Percentiles rank a stretch among this genome's conserved stretches.
These are phyloP conservation scores for Rhynchotus rufescens DNA, from an alignment of 2,797 vertebrate species.

Conservation along the genomic window DNA sequence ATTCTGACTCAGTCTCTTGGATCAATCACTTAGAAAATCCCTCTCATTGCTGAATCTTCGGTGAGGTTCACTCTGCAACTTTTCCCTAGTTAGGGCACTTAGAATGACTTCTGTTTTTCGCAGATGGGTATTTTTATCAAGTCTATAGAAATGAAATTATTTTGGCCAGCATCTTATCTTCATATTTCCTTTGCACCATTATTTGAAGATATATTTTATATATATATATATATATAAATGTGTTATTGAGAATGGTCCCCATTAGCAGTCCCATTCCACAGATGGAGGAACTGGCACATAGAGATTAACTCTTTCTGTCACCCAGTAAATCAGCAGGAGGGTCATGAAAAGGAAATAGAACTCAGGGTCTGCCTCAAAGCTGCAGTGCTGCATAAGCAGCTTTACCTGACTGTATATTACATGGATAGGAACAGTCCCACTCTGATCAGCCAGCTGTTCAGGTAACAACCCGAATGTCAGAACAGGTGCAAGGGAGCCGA, in stretches of 20 bases:
- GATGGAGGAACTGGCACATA: background rate
- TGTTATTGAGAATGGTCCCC: fast-evolving
- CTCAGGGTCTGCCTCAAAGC: background rate
- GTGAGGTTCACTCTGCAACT: background rate
- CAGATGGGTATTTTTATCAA: background rate
- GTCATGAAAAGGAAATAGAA: background rate
- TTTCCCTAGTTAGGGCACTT: background rate
- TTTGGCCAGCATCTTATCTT: background rate
- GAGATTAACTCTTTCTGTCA: background rate
- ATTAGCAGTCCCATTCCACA: background rate
- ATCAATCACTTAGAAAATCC: background rate
- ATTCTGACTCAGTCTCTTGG: background rate
- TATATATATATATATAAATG: too few relatives aligned
- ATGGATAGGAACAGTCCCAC: background rate
- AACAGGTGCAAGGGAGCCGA: background rate
- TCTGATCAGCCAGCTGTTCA: fast-evolving
- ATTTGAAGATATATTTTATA: background rate
- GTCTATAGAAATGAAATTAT: background rate
- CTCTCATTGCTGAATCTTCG: background rate
- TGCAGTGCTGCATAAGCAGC: background rate
- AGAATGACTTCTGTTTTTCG: background rate
- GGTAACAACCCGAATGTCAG: background rate
- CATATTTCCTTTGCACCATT: background rate
- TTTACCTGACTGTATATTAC: background rate
- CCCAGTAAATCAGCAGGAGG: background rate